Base-by-base conservation (phyloP, 30 jellyfish, hydroid and myxozoan species). In the Cassiopea andromeda region DNA sequence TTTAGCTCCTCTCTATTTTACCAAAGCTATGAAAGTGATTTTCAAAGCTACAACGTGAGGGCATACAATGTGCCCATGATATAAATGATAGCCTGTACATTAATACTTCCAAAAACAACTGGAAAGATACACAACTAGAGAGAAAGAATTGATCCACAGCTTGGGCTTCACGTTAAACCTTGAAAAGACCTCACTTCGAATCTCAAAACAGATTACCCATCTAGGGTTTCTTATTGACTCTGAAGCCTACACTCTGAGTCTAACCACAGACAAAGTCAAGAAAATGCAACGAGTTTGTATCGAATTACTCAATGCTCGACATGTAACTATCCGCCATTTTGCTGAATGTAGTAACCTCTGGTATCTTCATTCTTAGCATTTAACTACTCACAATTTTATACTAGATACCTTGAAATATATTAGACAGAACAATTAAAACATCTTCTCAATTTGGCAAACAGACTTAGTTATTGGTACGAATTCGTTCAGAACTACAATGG, bases 181-280 rank as follows among this genome's bases (percentile, higher is more conserved):
- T 47, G 83, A 74, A 15, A 74, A 74, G 44, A 16, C 83, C 14
- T 74, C 83, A 14, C 9, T 74, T 74, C 19, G 14, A 38, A 68
- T 67, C 9, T 38, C 83, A 16, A 10, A 74, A 74, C 9, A 18
- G 7, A 74, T 19, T 5, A 43, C 12, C 66, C 83, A 74, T 74
- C 18, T 46, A 7, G 83, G 83, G 7, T 74, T 74, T 74, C 68
- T 74, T 38, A 74, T 74, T 67, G 83, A 74, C 13, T 74, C 69
- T 7, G 83, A 10, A 10, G 48, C 83, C 59, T 74, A 74, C 48
- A 74, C 83, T 5, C 68, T 74, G n/a, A 74, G 83, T 74, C 66
- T 74, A 38, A 68, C 83, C 44, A 19, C 19, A 7, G 83, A 74
- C 0, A 74, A 74, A 74, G 83, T 74, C 27, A 46, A 7, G 64